A percentile compares a stretch with the other conserved stretches of the same genome.
These are phyloP conservation scores for cat (Felis catus) DNA, from an alignment of 2,113 vertebrate species.

Conservation along the genomic window F.catus_Fca126_mat1.0 CM031428.1:13399501-13400000, in stretches of 20 bases:
- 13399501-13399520: neutral
- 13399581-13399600: neutral
- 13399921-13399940: neutral
- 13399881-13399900: neutral
- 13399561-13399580: neutral
- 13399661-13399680: neutral
- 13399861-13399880: neutral
- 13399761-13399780: neutral
- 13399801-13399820: neutral
- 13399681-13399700: neutral
- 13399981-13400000: fast-evolving
- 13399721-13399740: neutral
- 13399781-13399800: neutral
- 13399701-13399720: neutral
- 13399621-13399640: neutral
- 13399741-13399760: neutral
- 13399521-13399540: neutral
- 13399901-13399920: neutral
- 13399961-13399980: neutral
- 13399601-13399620: neutral
- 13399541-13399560: neutral
- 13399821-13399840: neutral
- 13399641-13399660: neutral
- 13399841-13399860: neutral
- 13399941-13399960: neutral